Conservation (phyloP, 2,113 vertebrate genomes). For the Gnathonemus longibarbis region DNA sequence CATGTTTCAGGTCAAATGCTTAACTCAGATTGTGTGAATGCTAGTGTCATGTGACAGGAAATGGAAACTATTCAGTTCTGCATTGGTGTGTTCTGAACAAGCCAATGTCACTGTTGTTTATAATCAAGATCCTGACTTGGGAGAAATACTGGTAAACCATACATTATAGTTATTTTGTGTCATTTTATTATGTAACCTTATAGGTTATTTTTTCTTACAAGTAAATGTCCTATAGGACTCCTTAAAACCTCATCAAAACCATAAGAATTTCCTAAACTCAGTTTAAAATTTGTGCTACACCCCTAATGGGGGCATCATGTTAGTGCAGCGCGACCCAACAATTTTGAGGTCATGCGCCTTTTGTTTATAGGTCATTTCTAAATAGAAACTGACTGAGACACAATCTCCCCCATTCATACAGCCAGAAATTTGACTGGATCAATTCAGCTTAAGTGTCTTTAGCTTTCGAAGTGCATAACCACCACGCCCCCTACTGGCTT, state of each 20-base stretch:
- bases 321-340: background rate
- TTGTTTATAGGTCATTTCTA: background rate
- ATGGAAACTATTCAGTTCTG: background rate
- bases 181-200: background rate
- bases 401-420: background rate
- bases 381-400: background rate
- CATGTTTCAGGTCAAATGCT: background rate
- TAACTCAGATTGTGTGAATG: background rate
- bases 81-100: background rate
- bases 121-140: background rate
- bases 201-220: background rate
- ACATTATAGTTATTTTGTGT: background rate
- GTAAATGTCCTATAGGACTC: background rate
- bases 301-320: background rate
- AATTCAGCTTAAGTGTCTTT: background rate
- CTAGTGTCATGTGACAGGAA: background rate
- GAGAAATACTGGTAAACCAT: background rate
- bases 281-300: background rate
- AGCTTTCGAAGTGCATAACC: background rate
- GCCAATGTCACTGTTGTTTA: background rate
- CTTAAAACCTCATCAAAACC: background rate
- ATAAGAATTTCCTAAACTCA: background rate
- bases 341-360: background rate
- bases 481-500: slow-evolving; percentile 34
- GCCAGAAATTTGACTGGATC: background rate